Conservation (phyloP, 2,888 invertebrate species). For the Cabera pusaria region DNA sequence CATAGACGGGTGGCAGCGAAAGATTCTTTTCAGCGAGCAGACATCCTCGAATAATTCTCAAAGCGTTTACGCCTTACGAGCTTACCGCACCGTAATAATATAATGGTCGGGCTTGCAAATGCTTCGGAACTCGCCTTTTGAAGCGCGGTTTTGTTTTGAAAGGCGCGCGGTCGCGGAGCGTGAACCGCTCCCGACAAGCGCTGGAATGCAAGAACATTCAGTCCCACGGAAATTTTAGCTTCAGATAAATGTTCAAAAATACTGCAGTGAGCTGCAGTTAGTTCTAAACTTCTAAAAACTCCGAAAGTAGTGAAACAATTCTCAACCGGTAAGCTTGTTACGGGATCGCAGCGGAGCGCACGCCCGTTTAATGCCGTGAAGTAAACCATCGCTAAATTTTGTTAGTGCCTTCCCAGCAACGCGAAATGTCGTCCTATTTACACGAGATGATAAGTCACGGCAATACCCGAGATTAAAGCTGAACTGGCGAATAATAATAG, state of each 20-base stretch:
- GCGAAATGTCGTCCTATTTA: slow-evolving; percentile 54
- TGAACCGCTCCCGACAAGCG: slow-evolving; percentile 4
- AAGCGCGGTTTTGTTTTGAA: slow-evolving; percentile 32
- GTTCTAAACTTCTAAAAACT: slow-evolving; percentile 7
- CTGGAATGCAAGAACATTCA: slow-evolving; percentile 9
- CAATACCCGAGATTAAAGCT: slow-evolving; percentile 66
- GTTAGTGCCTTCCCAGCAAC: slow-evolving; percentile 30
- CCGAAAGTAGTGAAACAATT: slow-evolving; percentile 12
- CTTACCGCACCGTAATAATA: slow-evolving; percentile 73
- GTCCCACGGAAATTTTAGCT: slow-evolving; percentile 5
- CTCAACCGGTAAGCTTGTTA: slow-evolving; percentile 16
- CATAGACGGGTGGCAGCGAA: slow-evolving; percentile 69
- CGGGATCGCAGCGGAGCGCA: slow-evolving; percentile 3
- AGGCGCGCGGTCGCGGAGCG: slow-evolving; percentile 9
- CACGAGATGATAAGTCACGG: slow-evolving; percentile 61
- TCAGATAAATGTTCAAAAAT: slow-evolving; percentile 8
- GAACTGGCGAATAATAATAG: slow-evolving; percentile 69
- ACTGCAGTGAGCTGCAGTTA: slow-evolving; percentile 7
- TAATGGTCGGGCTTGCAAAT: slow-evolving; percentile 62
- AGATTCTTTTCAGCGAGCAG: slow-evolving; percentile 61
- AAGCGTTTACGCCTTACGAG: slow-evolving; percentile 58
- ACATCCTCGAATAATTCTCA: slow-evolving; percentile 60
- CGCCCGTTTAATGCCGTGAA: background rate
- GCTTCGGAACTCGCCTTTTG: slow-evolving; percentile 40
- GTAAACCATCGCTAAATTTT: slow-evolving; percentile 10